Evolutionary conservation across 2,113 vertebrate species (phyloP).

Genomic region (Pionites leucogaster): DNA sequence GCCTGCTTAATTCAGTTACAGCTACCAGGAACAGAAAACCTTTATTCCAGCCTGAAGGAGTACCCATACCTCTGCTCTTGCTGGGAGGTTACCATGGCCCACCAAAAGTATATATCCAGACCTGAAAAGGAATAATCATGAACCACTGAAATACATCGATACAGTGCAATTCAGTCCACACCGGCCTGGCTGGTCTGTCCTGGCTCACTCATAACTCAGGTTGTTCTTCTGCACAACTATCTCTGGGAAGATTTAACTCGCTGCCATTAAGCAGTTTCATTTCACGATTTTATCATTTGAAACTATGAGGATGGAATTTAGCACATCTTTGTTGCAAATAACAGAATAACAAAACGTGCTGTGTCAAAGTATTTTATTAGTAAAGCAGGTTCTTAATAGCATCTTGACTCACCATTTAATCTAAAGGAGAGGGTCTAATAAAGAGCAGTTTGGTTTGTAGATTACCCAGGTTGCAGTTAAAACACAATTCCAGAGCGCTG

Average conservation of each 20-base stretch:
- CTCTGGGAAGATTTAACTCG: neutral
- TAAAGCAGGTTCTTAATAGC: neutral
- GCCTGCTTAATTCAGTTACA: neutral
- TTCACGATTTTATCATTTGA: neutral
- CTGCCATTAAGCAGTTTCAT: neutral
- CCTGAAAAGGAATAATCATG: neutral
- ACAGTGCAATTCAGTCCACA: neutral
- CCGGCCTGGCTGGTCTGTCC: neutral
- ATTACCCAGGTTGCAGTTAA: neutral
- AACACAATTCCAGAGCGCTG: neutral
- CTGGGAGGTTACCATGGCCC: neutral
- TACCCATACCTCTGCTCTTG: neutral
- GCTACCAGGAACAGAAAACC: neutral
- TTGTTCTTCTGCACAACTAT: neutral
- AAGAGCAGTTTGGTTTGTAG: neutral
- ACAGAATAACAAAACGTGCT: neutral
- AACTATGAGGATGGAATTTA: neutral
- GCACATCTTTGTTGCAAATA: neutral
- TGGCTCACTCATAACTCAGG: neutral
- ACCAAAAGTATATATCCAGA: neutral
- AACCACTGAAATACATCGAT: neutral
- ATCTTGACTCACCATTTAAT: neutral
- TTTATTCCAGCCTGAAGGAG: neutral
- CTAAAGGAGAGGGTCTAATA: neutral
- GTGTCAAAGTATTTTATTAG: neutral